Evolutionary conservation across 2,888 invertebrate genomes (phyloP).

Genomic region (Eretmocerus hayati): DNA sequence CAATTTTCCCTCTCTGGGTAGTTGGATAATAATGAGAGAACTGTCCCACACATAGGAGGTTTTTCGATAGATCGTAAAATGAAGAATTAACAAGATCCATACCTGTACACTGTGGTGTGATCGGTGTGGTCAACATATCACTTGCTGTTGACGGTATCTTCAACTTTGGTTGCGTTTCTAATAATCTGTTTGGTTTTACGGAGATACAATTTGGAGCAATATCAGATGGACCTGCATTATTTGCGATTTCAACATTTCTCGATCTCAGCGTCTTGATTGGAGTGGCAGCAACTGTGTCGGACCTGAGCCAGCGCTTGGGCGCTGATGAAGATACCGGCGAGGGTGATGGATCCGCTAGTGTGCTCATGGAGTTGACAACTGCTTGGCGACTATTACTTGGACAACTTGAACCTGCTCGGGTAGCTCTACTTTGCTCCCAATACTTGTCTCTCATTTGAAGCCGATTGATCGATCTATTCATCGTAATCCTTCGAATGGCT

Average conservation of each 20-base stretch:
- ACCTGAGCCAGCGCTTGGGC: constrained; percentile 44
- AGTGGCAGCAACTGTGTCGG: constrained; percentile 45
- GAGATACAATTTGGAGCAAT: constrained; percentile 39
- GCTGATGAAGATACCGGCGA: constrained; percentile 12
- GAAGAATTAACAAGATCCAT: background rate
- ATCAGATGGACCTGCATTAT: constrained; percentile 39
- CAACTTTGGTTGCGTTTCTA: constrained; percentile 33
- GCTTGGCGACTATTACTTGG: constrained; percentile 15
- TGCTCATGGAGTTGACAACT: constrained; percentile 11
- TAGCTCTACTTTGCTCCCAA: constrained; percentile 35
- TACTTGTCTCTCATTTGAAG: constrained; percentile 36
- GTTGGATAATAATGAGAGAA: too few relatives aligned
- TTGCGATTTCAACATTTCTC: constrained; percentile 43
- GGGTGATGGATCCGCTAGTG: constrained; percentile 5
- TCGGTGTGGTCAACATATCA: background rate
- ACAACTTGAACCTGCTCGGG: constrained; percentile 23
- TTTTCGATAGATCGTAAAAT: background rate
- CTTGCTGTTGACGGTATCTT: constrained; percentile 24
- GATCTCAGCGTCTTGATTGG: constrained; percentile 45
- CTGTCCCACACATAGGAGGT: background rate
- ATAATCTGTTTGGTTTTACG: constrained; percentile 36
- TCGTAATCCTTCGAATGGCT: constrained; percentile 38
- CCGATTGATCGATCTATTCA: constrained; percentile 35
- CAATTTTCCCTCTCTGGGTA: too few relatives aligned
- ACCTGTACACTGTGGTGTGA: constrained; percentile 11